Percentiles rank a stretch among this genome's conserved stretches.
phyloP scores from a whole-genome alignment of 2,888 invertebrate genomes.

The Nipponacmea schrenckii region DNA sequence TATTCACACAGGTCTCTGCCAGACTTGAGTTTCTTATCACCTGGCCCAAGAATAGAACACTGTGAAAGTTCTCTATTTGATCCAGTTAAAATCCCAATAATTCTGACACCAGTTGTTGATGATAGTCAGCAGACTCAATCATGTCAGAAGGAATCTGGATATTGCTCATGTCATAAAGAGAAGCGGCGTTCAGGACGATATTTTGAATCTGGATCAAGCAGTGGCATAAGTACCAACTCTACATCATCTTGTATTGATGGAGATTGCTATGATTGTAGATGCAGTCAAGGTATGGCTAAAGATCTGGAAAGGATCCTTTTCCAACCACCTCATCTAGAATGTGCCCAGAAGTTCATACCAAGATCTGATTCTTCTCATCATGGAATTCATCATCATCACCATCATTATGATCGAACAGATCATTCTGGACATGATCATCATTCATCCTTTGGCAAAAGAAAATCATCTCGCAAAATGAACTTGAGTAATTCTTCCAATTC shows the following conservation, averaged over 20 bases:
- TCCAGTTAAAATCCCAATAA: constrained; percentile 43
- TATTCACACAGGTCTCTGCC: constrained; percentile 56
- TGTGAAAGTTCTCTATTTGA: constrained; percentile 50
- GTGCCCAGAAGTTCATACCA: constrained; percentile 15
- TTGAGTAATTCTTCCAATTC: constrained; percentile 4
- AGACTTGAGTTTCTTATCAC: constrained; percentile 51
- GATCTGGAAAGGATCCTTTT: constrained; percentile 52
- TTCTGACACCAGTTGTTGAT: constrained; percentile 35
- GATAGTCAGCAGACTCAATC: constrained; percentile 24
- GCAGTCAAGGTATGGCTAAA: constrained; percentile 28
- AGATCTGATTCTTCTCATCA: neutral
- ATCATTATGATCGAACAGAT: constrained; percentile 5
- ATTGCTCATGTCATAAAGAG: constrained; percentile 30
- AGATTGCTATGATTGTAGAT: constrained; percentile 41
- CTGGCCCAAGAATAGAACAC: constrained; percentile 13
- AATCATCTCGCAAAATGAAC: neutral
- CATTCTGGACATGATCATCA: neutral
- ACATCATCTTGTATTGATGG: constrained; percentile 53
- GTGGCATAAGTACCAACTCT: constrained; percentile 51
- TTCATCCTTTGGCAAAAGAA: neutral
- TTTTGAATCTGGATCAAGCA: constrained; percentile 46
- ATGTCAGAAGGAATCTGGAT: constrained; percentile 31
- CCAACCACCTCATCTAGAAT: constrained; percentile 56
- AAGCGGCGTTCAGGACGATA: neutral
- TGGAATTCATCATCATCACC: neutral